Percentiles rank a stretch among this genome's conserved stretches.
phyloP scores from a whole-genome alignment of 2,113 vertebrate genomes.

The Aplodontia rufa region DNA sequence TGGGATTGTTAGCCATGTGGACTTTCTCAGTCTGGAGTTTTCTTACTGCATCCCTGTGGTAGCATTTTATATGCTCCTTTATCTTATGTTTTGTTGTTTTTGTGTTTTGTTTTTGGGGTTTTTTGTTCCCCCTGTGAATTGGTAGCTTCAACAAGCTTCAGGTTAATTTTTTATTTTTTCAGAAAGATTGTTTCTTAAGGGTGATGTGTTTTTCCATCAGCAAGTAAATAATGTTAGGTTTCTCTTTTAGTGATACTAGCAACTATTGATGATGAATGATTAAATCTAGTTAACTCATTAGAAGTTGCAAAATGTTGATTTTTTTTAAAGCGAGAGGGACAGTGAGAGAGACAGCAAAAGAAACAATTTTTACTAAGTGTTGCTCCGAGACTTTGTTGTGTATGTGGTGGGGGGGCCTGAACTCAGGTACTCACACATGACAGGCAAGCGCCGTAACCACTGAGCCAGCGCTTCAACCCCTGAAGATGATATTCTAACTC shows the following conservation, averaged over 20 bases:
- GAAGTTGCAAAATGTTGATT: constrained; percentile 10
- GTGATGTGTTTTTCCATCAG: neutral
- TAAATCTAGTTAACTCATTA: neutral
- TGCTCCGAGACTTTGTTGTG: no score
- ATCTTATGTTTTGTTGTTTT: neutral
- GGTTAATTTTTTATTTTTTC: neutral
- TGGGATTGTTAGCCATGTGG: neutral
- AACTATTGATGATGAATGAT: neutral
- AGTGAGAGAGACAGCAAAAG: no score
- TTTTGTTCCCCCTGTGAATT: neutral
- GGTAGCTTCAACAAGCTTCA: neutral
- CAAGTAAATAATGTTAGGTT: neutral
- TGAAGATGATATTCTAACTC: neutral
- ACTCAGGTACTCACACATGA: no score
- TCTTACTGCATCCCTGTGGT: neutral
- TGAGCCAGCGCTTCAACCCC: no score
- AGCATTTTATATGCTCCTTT: neutral
- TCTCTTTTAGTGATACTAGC: neutral
- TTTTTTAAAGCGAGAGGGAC: no score
- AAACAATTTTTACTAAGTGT: no score
- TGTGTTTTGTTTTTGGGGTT: neutral
- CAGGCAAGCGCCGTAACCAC: no score
- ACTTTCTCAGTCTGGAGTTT: neutral
- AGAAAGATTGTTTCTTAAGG: neutral
- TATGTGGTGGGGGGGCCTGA: no score